phyloP scores from a whole-genome alignment of 2,113 vertebrate species.

The Dromaius novaehollandiae region DNA sequence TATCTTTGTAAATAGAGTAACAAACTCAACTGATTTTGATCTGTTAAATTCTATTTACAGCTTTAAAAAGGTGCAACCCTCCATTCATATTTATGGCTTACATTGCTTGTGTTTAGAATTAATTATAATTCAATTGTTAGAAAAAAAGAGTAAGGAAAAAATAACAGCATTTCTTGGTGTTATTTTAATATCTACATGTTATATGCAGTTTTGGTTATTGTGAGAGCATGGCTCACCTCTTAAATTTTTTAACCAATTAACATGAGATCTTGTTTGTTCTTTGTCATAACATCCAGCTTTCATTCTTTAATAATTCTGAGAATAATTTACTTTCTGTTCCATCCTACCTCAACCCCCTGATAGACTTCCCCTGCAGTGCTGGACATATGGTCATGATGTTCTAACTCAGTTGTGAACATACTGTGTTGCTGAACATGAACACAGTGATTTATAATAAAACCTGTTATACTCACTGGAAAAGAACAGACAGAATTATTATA shows the following conservation, averaged over 20 bases:
- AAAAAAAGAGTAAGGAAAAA: not conserved
- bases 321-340: not conserved
- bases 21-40: slow-evolving; percentile 57
- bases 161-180: not conserved
- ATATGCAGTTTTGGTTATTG: not conserved
- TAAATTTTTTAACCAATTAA: not conserved
- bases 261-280: not conserved
- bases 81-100: slow-evolving; percentile 8
- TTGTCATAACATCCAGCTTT: not conserved
- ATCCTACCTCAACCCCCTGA: not conserved
- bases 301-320: not conserved
- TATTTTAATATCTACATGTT: not conserved
- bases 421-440: not conserved
- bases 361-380: not conserved
- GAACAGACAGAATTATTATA: not conserved
- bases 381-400: not conserved
- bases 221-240: not conserved
- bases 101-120: not conserved
- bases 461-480: not conserved
- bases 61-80: slow-evolving; percentile 27
- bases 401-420: not conserved
- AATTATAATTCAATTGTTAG: not conserved
- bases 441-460: not conserved
- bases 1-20: slow-evolving; percentile 38
- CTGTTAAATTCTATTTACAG: slow-evolving; percentile 58